A percentile compares a stretch with the other conserved stretches of the same genome.
phyloP scores from a whole-genome alignment of 2,113 vertebrate species.

The Danio rerio region DNA sequence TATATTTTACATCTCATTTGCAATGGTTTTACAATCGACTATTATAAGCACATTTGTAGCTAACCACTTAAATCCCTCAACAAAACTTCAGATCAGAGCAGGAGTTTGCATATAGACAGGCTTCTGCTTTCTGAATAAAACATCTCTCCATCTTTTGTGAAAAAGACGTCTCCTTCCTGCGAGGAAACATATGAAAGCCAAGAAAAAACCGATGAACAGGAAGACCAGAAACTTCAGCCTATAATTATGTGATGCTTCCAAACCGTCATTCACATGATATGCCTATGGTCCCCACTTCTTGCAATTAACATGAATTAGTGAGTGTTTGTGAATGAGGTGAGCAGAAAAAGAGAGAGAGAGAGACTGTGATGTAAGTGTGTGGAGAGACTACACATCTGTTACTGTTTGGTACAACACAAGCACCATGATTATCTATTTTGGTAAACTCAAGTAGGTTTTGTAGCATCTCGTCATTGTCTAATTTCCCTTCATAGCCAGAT shows the following conservation, averaged over 20 bases:
- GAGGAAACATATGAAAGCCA: neutral
- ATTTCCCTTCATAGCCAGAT: slow-evolving; percentile 15
- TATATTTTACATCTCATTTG: too few relatives aligned
- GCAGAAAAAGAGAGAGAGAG: neutral
- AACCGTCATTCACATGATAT: slow-evolving; percentile 23
- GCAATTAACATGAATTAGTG: slow-evolving; percentile 33
- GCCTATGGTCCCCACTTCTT: neutral
- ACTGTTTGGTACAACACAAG: slow-evolving; percentile 36
- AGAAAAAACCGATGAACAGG: slow-evolving; percentile 31
- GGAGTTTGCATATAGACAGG: neutral
- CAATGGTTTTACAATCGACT: too few relatives aligned
- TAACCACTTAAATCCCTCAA: neutral
- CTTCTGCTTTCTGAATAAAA: neutral
- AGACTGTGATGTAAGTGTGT: neutral
- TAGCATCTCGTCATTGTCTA: slow-evolving; percentile 5
- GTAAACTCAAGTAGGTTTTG: slow-evolving; percentile 5
- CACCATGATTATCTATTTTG: slow-evolving; percentile 21
- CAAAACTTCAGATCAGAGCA: neutral
- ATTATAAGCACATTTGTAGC: too few relatives aligned
- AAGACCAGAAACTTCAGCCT: slow-evolving; percentile 19
- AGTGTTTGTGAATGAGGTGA: slow-evolving; percentile 46
- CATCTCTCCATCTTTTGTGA: neutral
- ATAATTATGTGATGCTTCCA: slow-evolving; percentile 42
- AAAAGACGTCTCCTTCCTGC: neutral
- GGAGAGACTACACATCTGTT: slow-evolving; percentile 24